These are phyloP conservation scores for Stegana nigrithorax DNA, from an alignment of 2,888 invertebrate genomes.

Conservation along the genomic window DNA sequence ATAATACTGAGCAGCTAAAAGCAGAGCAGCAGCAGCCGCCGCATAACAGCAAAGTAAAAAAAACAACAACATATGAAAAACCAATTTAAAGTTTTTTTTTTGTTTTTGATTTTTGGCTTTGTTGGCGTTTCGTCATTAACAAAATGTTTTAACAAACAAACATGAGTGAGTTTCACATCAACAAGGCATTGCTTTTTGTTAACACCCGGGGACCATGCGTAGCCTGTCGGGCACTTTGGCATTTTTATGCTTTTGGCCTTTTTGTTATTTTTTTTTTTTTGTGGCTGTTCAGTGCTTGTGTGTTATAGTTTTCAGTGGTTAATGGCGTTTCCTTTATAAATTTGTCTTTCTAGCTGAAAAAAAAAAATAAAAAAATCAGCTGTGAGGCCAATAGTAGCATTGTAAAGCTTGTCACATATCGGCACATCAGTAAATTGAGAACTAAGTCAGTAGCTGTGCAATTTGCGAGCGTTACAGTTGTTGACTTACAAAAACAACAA, in stretches of 20 bases:
- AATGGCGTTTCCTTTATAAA: too few relatives aligned
- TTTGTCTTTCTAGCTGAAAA: not conserved
- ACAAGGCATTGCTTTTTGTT: too few relatives aligned
- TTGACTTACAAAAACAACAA: slow-evolving; percentile 3
- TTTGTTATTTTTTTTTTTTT: slow-evolving; percentile 35
- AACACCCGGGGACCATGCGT: too few relatives aligned
- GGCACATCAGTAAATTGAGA: not conserved
- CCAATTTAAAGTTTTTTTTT: slow-evolving; percentile 9
- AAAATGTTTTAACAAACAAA: slow-evolving; percentile 5
- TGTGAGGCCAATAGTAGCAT: too few relatives aligned
- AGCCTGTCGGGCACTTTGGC: too few relatives aligned
- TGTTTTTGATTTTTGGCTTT: not conserved
- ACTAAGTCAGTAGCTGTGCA: not conserved
- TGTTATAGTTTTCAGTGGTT: too few relatives aligned
- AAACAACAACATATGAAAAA: not conserved
- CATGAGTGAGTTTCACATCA: too few relatives aligned
- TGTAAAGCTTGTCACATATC: too few relatives aligned
- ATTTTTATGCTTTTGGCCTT: slow-evolving; percentile 55
- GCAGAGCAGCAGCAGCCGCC: too few relatives aligned
- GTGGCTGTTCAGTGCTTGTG: too few relatives aligned
- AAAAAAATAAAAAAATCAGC: too few relatives aligned
- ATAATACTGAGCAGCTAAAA: too few relatives aligned
- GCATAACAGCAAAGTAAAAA: not conserved
- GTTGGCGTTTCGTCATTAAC: slow-evolving; percentile 1
- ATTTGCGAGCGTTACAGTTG: slow-evolving; percentile 1